These are phyloP conservation scores for Corythucha ciliata DNA, from an alignment of 2,888 invertebrate species.

Conservation along the genomic window DNA sequence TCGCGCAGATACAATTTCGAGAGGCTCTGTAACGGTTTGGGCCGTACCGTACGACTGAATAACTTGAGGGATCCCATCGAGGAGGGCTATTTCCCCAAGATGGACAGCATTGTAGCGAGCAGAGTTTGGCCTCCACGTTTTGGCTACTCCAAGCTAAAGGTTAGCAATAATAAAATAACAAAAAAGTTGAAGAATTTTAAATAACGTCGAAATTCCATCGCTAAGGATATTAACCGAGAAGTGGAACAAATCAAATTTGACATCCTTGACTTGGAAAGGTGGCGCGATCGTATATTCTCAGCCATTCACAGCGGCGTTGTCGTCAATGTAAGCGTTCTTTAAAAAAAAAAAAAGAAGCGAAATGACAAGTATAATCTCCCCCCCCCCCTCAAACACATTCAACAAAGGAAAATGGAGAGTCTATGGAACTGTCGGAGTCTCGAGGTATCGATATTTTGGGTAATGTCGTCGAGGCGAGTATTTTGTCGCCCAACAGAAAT, in stretches of 20 bases:
- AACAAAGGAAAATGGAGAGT: conserved; percentile 50
- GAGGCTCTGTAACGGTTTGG: conserved; percentile 60
- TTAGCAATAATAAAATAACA: too few relatives aligned
- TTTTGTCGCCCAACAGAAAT: conserved; percentile 56
- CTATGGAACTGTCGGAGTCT: conserved; percentile 52
- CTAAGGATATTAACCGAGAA: conserved; percentile 56
- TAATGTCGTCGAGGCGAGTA: conserved; percentile 66
- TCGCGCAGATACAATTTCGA: conserved; percentile 60
- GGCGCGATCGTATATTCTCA: conserved; percentile 62
- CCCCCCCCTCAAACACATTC: too few relatives aligned
- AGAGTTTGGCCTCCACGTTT: conserved; percentile 61
- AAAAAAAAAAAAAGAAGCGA: background rate
- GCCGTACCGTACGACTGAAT: conserved; percentile 52
- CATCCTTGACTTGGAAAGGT: conserved; percentile 59
- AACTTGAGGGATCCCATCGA: conserved; percentile 59
- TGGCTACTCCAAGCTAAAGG: conserved; percentile 31
- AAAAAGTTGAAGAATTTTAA: background rate
- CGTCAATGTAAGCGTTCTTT: conserved; percentile 46
- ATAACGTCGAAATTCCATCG: background rate
- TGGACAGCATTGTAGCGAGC: conserved; percentile 66
- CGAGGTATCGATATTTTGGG: conserved; percentile 71
- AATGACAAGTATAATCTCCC: conserved; percentile 1
- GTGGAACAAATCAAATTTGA: conserved; percentile 58
- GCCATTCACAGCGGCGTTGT: conserved; percentile 58
- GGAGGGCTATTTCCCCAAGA: conserved; percentile 75